Base-by-base conservation (phyloP, 2,797 vertebrate genomes). In the Catamblyrhynchus diadema region DNA sequence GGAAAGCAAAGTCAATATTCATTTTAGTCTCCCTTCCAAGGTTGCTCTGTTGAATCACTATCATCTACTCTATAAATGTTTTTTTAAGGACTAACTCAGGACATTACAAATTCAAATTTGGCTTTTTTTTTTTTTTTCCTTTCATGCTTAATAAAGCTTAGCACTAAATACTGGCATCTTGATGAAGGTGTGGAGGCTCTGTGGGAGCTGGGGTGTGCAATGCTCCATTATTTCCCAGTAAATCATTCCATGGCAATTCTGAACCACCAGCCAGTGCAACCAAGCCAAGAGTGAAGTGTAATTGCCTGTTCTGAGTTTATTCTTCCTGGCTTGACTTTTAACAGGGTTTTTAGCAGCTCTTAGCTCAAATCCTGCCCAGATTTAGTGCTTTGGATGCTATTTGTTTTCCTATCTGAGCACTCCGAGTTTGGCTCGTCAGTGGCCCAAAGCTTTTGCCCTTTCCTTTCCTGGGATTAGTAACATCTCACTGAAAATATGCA, bases 321-420 rank as follows among this genome's bases (percentile, higher is more conserved):
- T 84, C 51, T 81, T 60, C 61, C 77, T 77, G 65, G 65, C 69
- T 74, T 91, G 80, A 86, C 28, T 81, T 91, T 83, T 74, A 85
- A 83, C 65, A 37, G 50, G 33, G n/a, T 47, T 91, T 95, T 94
- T 51, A 91, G 82, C 66, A 81, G 85, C 66, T 88, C 51, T 78
- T 56, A 57, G 32, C 85, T 91, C 81, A 65, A 79, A 90, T 47
- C 42, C 72, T 65, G 16, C 80, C 61, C 91, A 66, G 77, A 83
- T 62, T 37, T 78, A 82, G 75, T 69, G 81, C 73, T 83, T 70
- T 72, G 66, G 62, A 35, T 93, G 81, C 56, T n/a, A 2, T 85
- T 95, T 86, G 81, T 69, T 93, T 78, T 84, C 69, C 69, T 74
- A 1, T 41, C 61, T 41, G n/a, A 93, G 74, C 74, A 42, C 60